Percentiles rank a stretch among this genome's conserved stretches.
Evolutionary conservation across 2,113 vertebrate genomes (phyloP).

Genomic region (Elephas maximus): DNA sequence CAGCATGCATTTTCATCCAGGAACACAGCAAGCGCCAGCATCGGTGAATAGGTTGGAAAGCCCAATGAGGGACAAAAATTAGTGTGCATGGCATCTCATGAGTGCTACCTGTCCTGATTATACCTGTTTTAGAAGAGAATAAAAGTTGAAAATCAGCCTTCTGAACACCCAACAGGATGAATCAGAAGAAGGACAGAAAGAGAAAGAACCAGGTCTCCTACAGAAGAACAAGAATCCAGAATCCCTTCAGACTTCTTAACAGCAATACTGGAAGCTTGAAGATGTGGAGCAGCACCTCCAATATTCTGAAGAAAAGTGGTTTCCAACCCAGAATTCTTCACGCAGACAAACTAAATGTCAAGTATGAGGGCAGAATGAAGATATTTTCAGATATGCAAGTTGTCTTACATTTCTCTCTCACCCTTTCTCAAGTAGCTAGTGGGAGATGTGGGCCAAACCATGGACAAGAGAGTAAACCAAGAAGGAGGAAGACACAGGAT

Average conservation of each 20-base stretch:
- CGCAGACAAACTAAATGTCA: too few species aligned
- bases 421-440: too few species aligned
- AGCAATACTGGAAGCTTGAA: too few species aligned
- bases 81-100: background rate
- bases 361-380: too few species aligned
- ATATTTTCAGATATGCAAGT: too few species aligned
- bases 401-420: too few species aligned
- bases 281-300: too few species aligned
- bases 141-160: background rate
- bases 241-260: too few species aligned
- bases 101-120: background rate
- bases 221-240: too few species aligned
- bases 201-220: too few species aligned
- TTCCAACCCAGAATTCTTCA: too few species aligned
- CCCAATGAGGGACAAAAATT: background rate
- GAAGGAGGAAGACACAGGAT: background rate
- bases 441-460: background rate
- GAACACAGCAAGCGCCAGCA: background rate
- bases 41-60: background rate
- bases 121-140: background rate
- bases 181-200: background rate
- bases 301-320: too few species aligned
- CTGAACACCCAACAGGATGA: background rate
- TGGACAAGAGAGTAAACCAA: background rate
- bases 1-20: background rate